Evolutionary conservation across 2,113 vertebrate genomes (phyloP), one percentile per base, ranked within the genome.

Genomic region (Tichodroma muraria): DNA sequence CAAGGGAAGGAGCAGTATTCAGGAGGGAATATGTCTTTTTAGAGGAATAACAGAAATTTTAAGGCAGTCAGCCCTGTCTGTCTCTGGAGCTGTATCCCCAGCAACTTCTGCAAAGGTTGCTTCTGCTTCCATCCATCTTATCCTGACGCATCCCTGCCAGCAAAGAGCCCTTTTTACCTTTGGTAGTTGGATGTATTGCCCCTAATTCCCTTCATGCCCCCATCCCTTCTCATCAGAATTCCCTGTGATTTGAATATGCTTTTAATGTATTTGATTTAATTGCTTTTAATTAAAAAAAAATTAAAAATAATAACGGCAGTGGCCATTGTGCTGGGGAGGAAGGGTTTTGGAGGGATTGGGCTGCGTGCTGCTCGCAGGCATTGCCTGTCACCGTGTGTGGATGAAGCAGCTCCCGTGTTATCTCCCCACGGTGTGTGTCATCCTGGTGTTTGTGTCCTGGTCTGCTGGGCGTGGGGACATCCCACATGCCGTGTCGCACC

Each of bases 391-490:
- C 25, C 0, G 38, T 1, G 52, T 17, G 87, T 25, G 71, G 37
- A 56, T 25, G 72, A 16, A 73, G 22, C 3, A 47, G 27, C 44
- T 54, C 70, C 77, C 0, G 3, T 18, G 30, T 44, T 80, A 27
- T 4, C 21, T 0, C 23, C 3, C 1, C 1, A 1, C 13, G 4
- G 18, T 1, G 12, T 23, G 80, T 70, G 59, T 54, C 24, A 37
- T 38, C 61, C 17, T 13, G 52, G 49, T 64, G 82, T 28, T 60
- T 53, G 77, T 30, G 59, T 75, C 85, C 72, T 6, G 40, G 0
- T 53, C 52, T 72, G 60, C 47, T 19, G 38, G 24, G 49, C 3
- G 61, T 40, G 75, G 76, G 60, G 63, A 35, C 25, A 23, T 75
- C 65, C 69, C 66, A 12, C 75, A 4, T 1, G 16, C 72, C 7